These are phyloP conservation scores for Uropsilus gracilis DNA, from an alignment of 2,113 vertebrate genomes.

Conservation along the genomic window DNA sequence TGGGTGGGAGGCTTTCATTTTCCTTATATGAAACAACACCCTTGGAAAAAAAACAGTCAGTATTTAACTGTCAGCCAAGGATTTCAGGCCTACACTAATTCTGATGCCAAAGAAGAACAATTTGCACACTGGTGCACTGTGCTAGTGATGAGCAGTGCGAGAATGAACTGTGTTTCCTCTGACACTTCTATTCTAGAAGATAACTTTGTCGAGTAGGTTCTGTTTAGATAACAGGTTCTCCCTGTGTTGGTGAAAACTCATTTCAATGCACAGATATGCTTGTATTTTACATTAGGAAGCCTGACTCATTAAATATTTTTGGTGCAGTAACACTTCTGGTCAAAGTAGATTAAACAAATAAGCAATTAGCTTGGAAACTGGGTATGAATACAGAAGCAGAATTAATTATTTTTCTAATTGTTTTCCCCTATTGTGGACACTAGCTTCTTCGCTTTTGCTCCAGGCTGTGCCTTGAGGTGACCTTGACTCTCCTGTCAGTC, in stretches of 20 bases:
- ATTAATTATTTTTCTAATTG: slow-evolving; percentile 73
- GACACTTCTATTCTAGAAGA: slow-evolving; percentile 31
- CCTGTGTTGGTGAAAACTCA: slow-evolving; percentile 55
- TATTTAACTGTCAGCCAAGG: slow-evolving; percentile 23
- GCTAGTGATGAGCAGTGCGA: neutral
- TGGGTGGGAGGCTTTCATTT: neutral
- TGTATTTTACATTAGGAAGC: slow-evolving; percentile 71
- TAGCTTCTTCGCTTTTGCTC: neutral
- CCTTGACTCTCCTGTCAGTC: neutral
- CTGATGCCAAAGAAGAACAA: neutral
- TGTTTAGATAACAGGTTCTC: slow-evolving; percentile 26
- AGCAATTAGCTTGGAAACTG: slow-evolving; percentile 72
- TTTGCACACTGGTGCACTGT: neutral
- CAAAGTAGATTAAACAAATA: slow-evolving; percentile 80
- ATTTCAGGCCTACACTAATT: neutral
- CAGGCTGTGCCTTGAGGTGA: neutral
- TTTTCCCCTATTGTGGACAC: slow-evolving; percentile 33
- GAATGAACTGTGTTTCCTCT: neutral
- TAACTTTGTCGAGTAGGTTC: neutral
- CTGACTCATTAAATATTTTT: slow-evolving; percentile 76
- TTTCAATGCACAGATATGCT: slow-evolving; percentile 56
- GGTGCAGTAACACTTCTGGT: slow-evolving; percentile 73
- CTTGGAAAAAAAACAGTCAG: neutral
- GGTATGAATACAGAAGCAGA: slow-evolving; percentile 69
- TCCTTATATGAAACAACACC: neutral